Evolutionary conservation across 2,113 vertebrate species (phyloP), one percentile per base, ranked within the genome.

Genomic region (Xyrauchen texanus): DNA sequence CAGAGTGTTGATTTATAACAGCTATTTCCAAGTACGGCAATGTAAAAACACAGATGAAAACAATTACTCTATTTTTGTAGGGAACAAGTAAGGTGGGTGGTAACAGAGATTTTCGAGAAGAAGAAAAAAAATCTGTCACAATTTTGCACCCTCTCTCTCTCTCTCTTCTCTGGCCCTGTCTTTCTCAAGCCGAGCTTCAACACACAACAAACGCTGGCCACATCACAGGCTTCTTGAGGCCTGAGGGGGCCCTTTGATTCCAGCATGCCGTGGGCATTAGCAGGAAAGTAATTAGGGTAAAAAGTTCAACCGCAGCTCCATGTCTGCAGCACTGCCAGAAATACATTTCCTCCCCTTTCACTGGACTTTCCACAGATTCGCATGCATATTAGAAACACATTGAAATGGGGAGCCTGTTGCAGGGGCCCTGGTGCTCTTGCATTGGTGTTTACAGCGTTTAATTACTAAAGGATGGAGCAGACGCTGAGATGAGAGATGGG

Each of bases 211-310:
- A 94, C 89, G 87, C 87, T 90, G 5, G 86, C 96, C 96, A 98
- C 96, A 97, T 98, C 95, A 97, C 93, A 97, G 93, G 86, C 91
- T 92, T 92, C 92, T 87, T 88, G 93, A 91, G 93, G 93, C 93
- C 94, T 87, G 91, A 90, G 94, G 94, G 93, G 91, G 89, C 86
- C 90, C 95, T 94, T 94, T 96, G 92, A 96, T 96, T 96, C 93
- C 91, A 93, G 94, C 93, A 93, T 87, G 93, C 96, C 93, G 92
- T 91, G 93, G 94, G 94, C 96, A 96, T 96, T 95, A 96, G 94
- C 82, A 90, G 93, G 91, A 95, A 95, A 94, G 92, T 96, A 97
- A 97, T 96, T 93, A 97, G 95, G 95, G 96, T 97, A 96, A 97
- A 98, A 96, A 96, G 95, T 98, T 98, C 95, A 97, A 92, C 94